These are phyloP conservation scores for Cybosia mesomella DNA, from an alignment of 2,888 invertebrate genomes.

Conservation along the genomic window DNA sequence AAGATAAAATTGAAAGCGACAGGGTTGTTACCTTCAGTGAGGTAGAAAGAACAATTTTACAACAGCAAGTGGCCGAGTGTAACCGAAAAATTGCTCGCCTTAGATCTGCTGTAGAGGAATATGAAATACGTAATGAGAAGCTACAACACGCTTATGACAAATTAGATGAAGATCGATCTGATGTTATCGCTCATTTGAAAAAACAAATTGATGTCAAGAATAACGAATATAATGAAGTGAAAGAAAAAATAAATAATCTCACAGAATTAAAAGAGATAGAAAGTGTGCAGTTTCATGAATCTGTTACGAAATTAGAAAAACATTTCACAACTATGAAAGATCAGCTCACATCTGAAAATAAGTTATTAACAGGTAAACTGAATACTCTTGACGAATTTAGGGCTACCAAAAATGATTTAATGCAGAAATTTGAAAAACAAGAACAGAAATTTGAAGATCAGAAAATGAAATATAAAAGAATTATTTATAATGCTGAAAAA, in stretches of 20 bases:
- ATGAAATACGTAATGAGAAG: slow-evolving; percentile 91
- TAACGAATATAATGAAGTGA: slow-evolving; percentile 88
- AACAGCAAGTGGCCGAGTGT: slow-evolving; percentile 93
- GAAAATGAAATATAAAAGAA: slow-evolving; percentile 91
- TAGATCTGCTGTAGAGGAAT: slow-evolving; percentile 87
- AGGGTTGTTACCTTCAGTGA: slow-evolving; percentile 80
- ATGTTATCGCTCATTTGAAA: slow-evolving; percentile 94
- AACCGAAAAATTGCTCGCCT: slow-evolving; percentile 93
- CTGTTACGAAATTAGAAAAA: slow-evolving; percentile 89
- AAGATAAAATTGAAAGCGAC: not conserved
- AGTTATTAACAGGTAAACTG: slow-evolving; percentile 94
- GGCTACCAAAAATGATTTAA: slow-evolving; percentile 92
- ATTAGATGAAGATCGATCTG: slow-evolving; percentile 93
- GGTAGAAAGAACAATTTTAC: slow-evolving; percentile 93
- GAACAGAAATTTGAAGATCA: slow-evolving; percentile 92
- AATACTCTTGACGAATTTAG: slow-evolving; percentile 96
- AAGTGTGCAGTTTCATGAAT: slow-evolving; percentile 87
- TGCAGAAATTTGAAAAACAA: slow-evolving; percentile 93
- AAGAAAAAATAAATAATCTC: slow-evolving; percentile 91
- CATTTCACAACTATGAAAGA: slow-evolving; percentile 93
- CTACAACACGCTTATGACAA: slow-evolving; percentile 88
- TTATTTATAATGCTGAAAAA: slow-evolving; percentile 92
- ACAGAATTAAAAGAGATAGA: slow-evolving; percentile 90
- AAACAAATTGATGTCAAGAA: slow-evolving; percentile 90
- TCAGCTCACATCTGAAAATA: slow-evolving; percentile 95